Conservation (phyloP, 2,113 vertebrate genomes). For the Noturus placidus region DNA sequence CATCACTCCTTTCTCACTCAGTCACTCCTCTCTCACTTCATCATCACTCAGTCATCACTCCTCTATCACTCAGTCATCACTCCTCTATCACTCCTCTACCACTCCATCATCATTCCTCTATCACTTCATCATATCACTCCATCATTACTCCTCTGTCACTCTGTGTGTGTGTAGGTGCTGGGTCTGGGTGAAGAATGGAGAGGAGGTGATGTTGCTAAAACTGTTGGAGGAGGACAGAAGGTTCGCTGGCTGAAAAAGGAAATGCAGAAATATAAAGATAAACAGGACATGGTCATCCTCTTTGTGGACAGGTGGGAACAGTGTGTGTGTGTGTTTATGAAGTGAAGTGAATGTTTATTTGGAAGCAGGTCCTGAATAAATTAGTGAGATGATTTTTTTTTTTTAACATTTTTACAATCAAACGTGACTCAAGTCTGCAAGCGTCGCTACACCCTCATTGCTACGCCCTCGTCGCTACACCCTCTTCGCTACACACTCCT, state of each 20-base stretch:
- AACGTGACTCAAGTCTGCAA: no score
- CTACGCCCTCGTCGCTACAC: no score
- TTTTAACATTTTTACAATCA: background rate
- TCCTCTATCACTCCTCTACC: no score
- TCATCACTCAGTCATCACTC: no score
- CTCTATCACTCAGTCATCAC: no score
- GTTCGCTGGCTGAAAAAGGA: constrained; percentile 87
- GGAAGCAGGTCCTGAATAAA: background rate
- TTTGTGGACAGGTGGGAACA: constrained; percentile 85
- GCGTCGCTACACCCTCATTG: no score
- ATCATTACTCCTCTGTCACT: no score
- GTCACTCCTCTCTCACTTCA: no score
- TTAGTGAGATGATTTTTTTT: background rate
- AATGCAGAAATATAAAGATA: constrained; percentile 72
- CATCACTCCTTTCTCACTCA: no score
- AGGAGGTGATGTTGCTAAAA: constrained; percentile 75
- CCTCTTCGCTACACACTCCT: background rate
- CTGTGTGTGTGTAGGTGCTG: constrained; percentile 61
- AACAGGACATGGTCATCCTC: constrained; percentile 74
- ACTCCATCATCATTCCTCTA: no score
- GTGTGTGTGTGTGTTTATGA: background rate
- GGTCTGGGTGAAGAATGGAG: constrained; percentile 79
- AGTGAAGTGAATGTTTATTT: background rate
- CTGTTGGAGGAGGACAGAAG: constrained; percentile 89
- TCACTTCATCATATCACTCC: no score